Evolutionary conservation across 2,888 invertebrate species (phyloP), one percentile per base, ranked within the genome.

Genomic region (Orgyia antiqua): DNA sequence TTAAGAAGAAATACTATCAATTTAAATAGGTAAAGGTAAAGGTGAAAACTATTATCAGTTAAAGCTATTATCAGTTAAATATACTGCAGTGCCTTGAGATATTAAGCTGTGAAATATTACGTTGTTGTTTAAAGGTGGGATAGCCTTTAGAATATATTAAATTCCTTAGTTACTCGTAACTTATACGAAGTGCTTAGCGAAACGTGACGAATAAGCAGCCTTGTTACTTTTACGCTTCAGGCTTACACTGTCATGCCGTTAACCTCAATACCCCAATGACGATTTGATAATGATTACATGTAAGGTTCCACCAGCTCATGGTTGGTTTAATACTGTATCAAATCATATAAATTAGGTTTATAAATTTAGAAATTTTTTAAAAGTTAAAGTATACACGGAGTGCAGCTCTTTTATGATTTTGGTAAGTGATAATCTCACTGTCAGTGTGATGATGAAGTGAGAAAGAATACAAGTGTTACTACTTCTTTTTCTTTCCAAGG

Each of bases 121-220:
- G 41, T 36, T 39, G 45, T 36, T 39, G 29, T 29, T 24, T 37
- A 23, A 29, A 49, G 49, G 48, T 45, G 33, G 30, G 34, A 27
- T 29, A 42, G 36, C 48, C 50, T 52, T 40, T 37, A 42, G 44
- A 38, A 40, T 43, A 46, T 51, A 51, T 55, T 50, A 52, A 52
- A 53, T 55, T 47, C 51, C 38, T 43, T 12, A 35, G 39, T 36
- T 38, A 40, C 40, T 42, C 41, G 51, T 52, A 40, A 44, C 44
- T 49, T 40, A 45, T 48, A 45, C 40, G 43, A 38, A 39, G 43
- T 37, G 50, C 43, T 45, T 37, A 41, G 40, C 39, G 47, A 39
- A 39, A 32, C 36, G 42, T 45, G 45, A 52, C 49, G 45, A 42
- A 52, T 47, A 36, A 19, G 45, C 50, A 18, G 36, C 36, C 33